Evolutionary conservation across 92 coral and sea anemone species (phyloP).

Genomic region (Bergia puertoricense): DNA sequence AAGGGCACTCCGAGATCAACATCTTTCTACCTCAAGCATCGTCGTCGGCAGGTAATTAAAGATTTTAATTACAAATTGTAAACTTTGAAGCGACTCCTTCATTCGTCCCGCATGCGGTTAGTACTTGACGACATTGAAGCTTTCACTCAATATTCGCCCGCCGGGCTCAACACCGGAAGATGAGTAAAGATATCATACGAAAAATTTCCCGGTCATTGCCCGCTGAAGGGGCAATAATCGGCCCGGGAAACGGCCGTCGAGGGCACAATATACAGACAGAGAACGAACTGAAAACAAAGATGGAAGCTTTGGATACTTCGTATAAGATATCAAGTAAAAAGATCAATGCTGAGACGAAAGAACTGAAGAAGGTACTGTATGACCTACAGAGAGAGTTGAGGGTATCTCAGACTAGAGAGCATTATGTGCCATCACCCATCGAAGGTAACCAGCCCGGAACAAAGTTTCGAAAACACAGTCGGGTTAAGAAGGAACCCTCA

Average conservation of each 20-base stretch:
- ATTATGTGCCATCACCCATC: conserved; percentile 53
- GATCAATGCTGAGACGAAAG: conserved; percentile 67
- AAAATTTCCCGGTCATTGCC: conserved; percentile 46
- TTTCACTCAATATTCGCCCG: not conserved
- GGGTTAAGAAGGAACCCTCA: conserved; percentile 41
- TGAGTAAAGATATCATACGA: conserved; percentile 33
- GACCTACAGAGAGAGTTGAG: conserved; percentile 63
- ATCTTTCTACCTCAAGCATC: not conserved
- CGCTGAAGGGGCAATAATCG: conserved; percentile 37
- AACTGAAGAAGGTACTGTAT: conserved; percentile 62
- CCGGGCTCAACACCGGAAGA: not conserved
- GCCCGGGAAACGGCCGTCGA: conserved; percentile 33
- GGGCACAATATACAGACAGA: conserved; percentile 61
- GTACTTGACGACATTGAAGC: not conserved
- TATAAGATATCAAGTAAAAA: conserved; percentile 67
- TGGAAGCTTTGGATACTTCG: conserved; percentile 68
- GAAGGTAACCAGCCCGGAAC: conserved; percentile 43
- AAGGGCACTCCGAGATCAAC: conserved; percentile 8
- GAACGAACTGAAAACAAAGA: conserved; percentile 67
- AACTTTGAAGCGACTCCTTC: not conserved
- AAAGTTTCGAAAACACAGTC: conserved; percentile 30
- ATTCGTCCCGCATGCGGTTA: too few species aligned
- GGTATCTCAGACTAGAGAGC: conserved; percentile 49
- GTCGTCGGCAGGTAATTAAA: not conserved
- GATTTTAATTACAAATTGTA: conserved; percentile 16